phyloP scores from a whole-genome alignment of 2,797 vertebrate species.

The Hypotaenidia philippensis region DNA sequence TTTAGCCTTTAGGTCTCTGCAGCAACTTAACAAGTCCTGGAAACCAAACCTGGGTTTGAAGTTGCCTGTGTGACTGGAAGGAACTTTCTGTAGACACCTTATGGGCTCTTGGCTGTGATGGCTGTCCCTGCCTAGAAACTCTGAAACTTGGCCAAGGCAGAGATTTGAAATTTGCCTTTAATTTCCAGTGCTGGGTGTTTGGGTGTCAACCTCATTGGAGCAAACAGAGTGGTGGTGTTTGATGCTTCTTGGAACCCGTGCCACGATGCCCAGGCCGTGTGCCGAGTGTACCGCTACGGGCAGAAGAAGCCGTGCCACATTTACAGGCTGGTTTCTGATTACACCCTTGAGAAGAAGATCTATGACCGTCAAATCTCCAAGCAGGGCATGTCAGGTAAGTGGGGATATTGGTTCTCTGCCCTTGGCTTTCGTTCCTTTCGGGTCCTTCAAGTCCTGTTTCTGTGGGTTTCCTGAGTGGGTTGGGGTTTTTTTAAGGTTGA shows the following conservation, averaged over 20 bases:
- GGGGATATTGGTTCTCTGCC: not conserved
- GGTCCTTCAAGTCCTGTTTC: not conserved
- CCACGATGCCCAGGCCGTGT: slow-evolving; percentile 97
- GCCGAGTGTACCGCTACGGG: slow-evolving; percentile 96
- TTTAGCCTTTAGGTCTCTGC: not conserved
- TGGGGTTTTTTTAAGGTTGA: not conserved
- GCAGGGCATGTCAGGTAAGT: slow-evolving; percentile 96
- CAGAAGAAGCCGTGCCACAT: slow-evolving; percentile 97
- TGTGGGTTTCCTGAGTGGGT: not conserved
- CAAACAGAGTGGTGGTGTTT: slow-evolving; percentile 97
- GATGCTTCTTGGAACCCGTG: slow-evolving; percentile 99
- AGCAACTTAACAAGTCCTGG: not conserved
- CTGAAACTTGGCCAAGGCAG: not conserved
- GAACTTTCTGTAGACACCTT: not conserved
- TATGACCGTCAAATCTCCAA: slow-evolving; percentile 98
- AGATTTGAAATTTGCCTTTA: slow-evolving; percentile 19
- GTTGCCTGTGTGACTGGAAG: not conserved
- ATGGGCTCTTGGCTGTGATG: not conserved
- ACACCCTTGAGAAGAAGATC: slow-evolving; percentile 97
- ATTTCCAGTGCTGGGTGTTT: slow-evolving; percentile 92
- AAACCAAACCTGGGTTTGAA: not conserved
- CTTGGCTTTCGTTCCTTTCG: not conserved
- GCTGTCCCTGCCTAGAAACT: not conserved
- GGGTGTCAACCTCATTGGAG: slow-evolving; percentile 97
- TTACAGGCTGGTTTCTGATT: slow-evolving; percentile 97